Percentiles rank a stretch among this genome's conserved stretches.
These are phyloP conservation scores for Oryctolagus cuniculus DNA, from an alignment of 2,113 vertebrate genomes.

Conservation along the genomic window mOryCun1.1 NC_091441.1:62774001-62774500, in stretches of 20 bases:
- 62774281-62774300: conserved; percentile 42
- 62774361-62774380: neutral
- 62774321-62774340: neutral
- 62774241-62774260: neutral
- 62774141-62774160: conserved; percentile 34
- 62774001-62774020: conserved; percentile 24
- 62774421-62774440: neutral
- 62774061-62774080: neutral
- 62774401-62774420: neutral
- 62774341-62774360: neutral
- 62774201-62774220: neutral
- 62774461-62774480: neutral
- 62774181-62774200: conserved; percentile 36
- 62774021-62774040: neutral
- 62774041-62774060: conserved; percentile 12
- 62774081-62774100: neutral
- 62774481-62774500: neutral
- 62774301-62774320: neutral
- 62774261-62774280: neutral
- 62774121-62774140: neutral
- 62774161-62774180: conserved; percentile 3
- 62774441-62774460: neutral
- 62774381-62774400: neutral
- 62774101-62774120: neutral
- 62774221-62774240: conserved; percentile 7